Base-by-base conservation (phyloP, 2,113 vertebrate species). In the Ctenodactylus gundi region DNA sequence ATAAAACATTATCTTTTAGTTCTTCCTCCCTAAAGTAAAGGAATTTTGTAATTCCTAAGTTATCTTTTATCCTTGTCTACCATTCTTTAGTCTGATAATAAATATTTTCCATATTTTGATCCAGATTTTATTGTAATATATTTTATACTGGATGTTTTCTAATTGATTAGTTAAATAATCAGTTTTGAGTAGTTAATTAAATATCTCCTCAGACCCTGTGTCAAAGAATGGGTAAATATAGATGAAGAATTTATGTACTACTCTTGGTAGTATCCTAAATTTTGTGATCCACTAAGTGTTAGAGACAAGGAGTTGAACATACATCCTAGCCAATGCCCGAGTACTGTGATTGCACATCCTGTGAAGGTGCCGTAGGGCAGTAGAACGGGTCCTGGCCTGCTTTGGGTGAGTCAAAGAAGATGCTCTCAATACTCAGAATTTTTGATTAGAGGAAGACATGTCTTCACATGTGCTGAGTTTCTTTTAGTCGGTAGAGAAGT, bases 91-190 rank as follows among this genome's bases (percentile, higher is more conserved):
- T 86, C 20, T 93, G 46, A 41, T 76, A 57, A 51, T 65, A 20
- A 31, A 86, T 53, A 31, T 62, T 44, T 55, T 75, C 83, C 65
- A 57, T 17, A n/a, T 87, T 96, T 83, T 88, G 13, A 88, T 67
- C 5, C 13, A 83, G 25, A 81, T 88, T 91, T 85, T 65, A 46
- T 41, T 77, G 49, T 65, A 65, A 62, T 78, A 34, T 73, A 72
- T 51, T 77, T 85, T 87, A 87, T 46, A 65, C 64, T 44, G 44
- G 27, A 39, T 60, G 41, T 39, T 67, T 73, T 72, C 67, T 55
- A 41, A 46, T 62, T 55, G 36, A 78, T 44, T 78, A 53, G 62
- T 70, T 70, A 53, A 75, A 34, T 51, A 88, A 55, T 70, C 10
- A 12, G 14, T 41, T 11, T 86, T 62, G 36, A 44, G 41, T 72